Percentiles rank a stretch among this genome's conserved stretches.
phyloP scores from a whole-genome alignment of 2,113 vertebrate species.

The Prinia subflava region DNA sequence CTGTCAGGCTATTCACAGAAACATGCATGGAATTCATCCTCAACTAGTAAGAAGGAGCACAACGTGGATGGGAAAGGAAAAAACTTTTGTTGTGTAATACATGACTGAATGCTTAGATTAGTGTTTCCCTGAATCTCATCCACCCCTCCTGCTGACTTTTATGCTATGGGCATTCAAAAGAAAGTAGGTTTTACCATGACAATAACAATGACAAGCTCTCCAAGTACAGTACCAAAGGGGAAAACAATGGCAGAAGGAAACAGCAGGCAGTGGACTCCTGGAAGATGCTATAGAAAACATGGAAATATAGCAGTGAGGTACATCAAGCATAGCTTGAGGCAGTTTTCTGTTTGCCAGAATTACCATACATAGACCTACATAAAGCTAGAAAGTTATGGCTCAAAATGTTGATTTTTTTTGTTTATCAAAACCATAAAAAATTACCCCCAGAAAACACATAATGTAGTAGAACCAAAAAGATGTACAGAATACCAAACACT shows the following conservation, averaged over 20 bases:
- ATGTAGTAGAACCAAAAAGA: not conserved
- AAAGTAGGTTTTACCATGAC: slow-evolving; percentile 69
- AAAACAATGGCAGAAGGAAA: slow-evolving; percentile 65
- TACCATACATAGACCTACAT: not conserved
- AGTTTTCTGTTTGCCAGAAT: not conserved
- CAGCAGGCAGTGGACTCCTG: slow-evolving; percentile 57
- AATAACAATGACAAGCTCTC: slow-evolving; percentile 65
- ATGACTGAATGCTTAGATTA: slow-evolving; percentile 53
- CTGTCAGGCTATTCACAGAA: slow-evolving; percentile 62
- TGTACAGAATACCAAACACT: not conserved
- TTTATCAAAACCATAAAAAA: not conserved
- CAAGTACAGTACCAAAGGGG: slow-evolving; percentile 31
- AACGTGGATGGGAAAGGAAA: slow-evolving; percentile 43
- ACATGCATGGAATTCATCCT: slow-evolving; percentile 59
- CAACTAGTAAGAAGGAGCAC: slow-evolving; percentile 18
- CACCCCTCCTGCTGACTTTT: slow-evolving; percentile 56
- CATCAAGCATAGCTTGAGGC: not conserved
- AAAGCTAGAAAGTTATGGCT: not conserved
- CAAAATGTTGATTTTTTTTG: not conserved
- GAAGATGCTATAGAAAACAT: not conserved
- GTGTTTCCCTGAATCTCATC: slow-evolving; percentile 48
- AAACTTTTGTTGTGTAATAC: slow-evolving; percentile 58
- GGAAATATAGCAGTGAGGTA: not conserved
- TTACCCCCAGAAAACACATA: not conserved
- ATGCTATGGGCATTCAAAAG: slow-evolving; percentile 51